Evolutionary conservation across 2,797 vertebrate species (phyloP).

Genomic region (Tapirus indicus): DNA sequence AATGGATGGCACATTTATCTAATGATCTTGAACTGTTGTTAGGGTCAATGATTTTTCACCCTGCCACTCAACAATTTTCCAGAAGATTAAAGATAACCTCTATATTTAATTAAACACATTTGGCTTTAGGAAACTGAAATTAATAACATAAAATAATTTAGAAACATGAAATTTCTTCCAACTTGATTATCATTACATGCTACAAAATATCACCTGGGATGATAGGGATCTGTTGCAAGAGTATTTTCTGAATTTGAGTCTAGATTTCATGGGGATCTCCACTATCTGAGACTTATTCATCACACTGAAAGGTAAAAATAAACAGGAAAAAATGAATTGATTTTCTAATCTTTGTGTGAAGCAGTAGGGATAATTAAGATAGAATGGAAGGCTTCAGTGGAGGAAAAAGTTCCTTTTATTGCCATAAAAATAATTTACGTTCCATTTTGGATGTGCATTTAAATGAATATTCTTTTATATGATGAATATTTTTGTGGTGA

Average conservation of each 20-base stretch:
- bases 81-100: background rate
- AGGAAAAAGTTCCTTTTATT: background rate
- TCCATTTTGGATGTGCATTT: background rate
- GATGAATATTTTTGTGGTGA: background rate
- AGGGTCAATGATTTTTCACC: background rate
- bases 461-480: background rate
- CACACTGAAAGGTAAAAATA: background rate
- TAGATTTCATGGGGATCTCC: background rate
- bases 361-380: background rate
- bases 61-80: background rate
- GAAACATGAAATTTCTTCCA: background rate
- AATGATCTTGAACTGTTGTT: background rate
- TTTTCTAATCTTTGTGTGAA: background rate
- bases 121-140: background rate
- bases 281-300: background rate
- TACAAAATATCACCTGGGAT: background rate
- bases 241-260: background rate
- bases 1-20: background rate
- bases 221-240: background rate
- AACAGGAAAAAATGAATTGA: background rate
- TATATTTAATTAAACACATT: slow-evolving; percentile 21
- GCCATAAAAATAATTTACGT: background rate
- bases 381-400: background rate
- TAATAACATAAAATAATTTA: background rate
- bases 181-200: background rate